Base-by-base conservation (phyloP, 2,888 invertebrate genomes). In the Tiphia femorata region DNA sequence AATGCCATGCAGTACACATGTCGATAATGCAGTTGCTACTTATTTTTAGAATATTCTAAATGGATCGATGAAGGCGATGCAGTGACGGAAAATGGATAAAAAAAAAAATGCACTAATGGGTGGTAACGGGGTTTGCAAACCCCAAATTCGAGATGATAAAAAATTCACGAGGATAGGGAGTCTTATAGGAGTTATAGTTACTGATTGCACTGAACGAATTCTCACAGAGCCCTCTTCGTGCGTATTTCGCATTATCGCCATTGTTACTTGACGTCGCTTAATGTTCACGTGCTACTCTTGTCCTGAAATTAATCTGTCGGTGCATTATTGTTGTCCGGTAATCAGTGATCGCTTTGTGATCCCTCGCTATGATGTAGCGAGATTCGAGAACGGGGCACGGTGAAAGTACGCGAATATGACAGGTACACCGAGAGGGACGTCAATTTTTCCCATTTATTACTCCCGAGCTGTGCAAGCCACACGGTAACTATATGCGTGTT, bases 151-250 rank as follows among this genome's bases (percentile, higher is more conserved):
- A n/a, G n/a, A n/a, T n/a, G n/a, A n/a, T n/a, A n/a, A n/a, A n/a
- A n/a, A n/a, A n/a, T n/a, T n/a, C n/a, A n/a, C n/a, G n/a, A n/a
- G n/a, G n/a, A n/a, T n/a, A n/a, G n/a, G n/a, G n/a, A n/a, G n/a
- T n/a, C n/a, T n/a, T n/a, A n/a, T n/a, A n/a, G n/a, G n/a, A n/a
- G n/a, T n/a, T n/a, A n/a, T n/a, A n/a, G n/a, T n/a, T 33, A 33
- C 37, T 55, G 12, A 29, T 37, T 16, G 21, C 37, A 16, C 33
- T 40, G 47, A 4, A 8, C 20, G 14, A 48, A 1, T 2, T 16
- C 27, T 8, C n/a, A 42, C 41, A 57, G 64, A 58, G 64, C 47
- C 59, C 56, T 60, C 64, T 60, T 46, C 44, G 17, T 35, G 43
- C 57, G 46, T 46, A 16, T 33, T 51, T 44, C 51, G 42, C 48